Percentiles rank a stretch among this genome's conserved stretches.
Evolutionary conservation across 2,113 vertebrate species (phyloP).

Genomic region (Silurus asotus): DNA sequence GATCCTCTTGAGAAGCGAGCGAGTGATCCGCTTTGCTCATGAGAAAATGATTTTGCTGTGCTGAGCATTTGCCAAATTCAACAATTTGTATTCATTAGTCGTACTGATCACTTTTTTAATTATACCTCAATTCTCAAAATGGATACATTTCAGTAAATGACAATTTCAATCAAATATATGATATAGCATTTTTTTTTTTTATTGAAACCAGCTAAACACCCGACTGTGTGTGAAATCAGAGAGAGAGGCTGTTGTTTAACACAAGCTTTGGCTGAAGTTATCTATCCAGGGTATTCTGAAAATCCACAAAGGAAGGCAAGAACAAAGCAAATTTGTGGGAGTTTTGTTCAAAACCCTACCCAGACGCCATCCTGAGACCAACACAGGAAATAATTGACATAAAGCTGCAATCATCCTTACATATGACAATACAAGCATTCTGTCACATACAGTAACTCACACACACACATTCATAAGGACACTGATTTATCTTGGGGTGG

Average conservation of each 20-base stretch:
- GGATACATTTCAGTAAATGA: background rate
- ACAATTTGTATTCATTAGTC: background rate
- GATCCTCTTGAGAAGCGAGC: background rate
- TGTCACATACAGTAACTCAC: background rate
- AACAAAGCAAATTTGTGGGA: background rate
- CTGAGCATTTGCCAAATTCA: background rate
- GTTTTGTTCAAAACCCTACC: background rate
- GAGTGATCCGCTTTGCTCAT: background rate
- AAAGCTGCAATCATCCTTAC: background rate
- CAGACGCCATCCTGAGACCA: background rate
- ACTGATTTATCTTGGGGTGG: background rate
- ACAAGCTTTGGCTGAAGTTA: too few species aligned
- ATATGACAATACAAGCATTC: too few species aligned
- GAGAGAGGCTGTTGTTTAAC: background rate
- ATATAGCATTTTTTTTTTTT: background rate
- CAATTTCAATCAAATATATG: background rate
- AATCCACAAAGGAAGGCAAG: background rate
- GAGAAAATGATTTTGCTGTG: background rate
- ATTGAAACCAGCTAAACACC: background rate
- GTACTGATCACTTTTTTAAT: background rate
- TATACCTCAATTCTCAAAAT: background rate
- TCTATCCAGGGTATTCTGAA: background rate
- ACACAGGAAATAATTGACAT: background rate
- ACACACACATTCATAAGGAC: background rate
- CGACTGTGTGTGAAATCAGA: background rate